Base-by-base conservation (phyloP, 2,888 invertebrate genomes). In the Acrobasis suavella region DNA sequence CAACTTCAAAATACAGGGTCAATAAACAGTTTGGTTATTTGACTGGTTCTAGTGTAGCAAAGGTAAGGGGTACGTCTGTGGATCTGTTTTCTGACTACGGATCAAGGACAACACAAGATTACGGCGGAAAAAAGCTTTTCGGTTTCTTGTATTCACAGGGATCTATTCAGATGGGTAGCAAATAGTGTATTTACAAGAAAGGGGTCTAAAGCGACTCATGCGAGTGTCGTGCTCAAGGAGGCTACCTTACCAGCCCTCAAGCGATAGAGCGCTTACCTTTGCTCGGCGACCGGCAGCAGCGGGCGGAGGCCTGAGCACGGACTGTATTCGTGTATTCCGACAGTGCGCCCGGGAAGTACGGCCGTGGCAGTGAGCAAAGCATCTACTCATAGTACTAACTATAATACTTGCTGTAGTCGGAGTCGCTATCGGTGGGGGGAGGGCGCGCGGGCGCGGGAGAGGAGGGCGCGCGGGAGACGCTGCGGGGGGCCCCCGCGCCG, bases 371-470 rank as follows among this genome's bases (percentile, higher is more conserved):
- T 80, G 80, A 74, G 71, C 69, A 71, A 90, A 91, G 91, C 91
- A 80, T 81, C 91, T 90, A 91, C 88, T 76, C 82, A 77, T 75
- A 71, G 67, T 88, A 91, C 91, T 91, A 91, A 91, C 91, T 91
- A 88, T 91, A 91, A 91, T 91, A 91, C 91, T 91, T 91, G 91
- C 91, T 91, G 91, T 91, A 91, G 89, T 91, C 91, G 84, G 90
- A 89, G 78, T 91, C 91, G 81, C 83, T 84, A 77, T 89, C 89
- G 58, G 86, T 76, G 67, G 71, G 63, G 56, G 71, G 63, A 50
- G 66, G 37, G 64, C 74, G 75, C 50, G 72, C 68, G 46, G 70
- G 64, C n/a, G 63, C 54, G 49, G 66, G 63, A 46, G 60, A 7
- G 17, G 65, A 54, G 55, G 67, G 64, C 39, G 64, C 66, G 54